phyloP scores from a whole-genome alignment of 2,113 vertebrate genomes.

The Enhydra lutris region DNA sequence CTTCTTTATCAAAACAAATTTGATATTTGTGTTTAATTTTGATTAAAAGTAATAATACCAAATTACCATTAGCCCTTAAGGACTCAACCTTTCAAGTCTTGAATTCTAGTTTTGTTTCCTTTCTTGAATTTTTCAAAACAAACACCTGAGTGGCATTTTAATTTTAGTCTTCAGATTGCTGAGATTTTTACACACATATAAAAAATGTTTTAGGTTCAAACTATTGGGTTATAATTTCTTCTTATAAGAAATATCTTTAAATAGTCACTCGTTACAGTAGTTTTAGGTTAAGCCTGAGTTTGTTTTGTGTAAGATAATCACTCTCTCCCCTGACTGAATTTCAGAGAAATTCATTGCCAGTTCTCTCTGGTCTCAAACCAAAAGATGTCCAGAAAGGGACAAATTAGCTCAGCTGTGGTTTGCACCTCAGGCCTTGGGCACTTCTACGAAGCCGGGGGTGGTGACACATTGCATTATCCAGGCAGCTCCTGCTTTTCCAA shows the following conservation, averaged over 20 bases:
- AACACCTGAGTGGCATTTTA: neutral
- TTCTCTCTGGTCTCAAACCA: neutral
- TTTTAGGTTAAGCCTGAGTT: neutral
- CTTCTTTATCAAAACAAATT: neutral
- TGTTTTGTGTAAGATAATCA: neutral
- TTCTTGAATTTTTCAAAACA: neutral
- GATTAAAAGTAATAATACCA: neutral
- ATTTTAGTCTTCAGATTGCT: neutral
- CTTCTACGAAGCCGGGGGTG: neutral
- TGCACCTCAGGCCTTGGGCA: neutral
- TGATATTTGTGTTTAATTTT: neutral
- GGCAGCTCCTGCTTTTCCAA: neutral
- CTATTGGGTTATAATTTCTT: neutral
- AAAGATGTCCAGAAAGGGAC: neutral
- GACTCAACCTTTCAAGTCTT: neutral
- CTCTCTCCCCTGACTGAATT: neutral
- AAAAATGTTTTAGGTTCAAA: neutral
- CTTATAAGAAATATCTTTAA: neutral
- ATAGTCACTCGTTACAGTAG: neutral
- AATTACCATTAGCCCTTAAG: neutral
- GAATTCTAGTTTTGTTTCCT: neutral
- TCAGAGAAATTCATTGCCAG: neutral
- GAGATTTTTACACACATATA: neutral
- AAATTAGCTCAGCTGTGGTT: neutral
- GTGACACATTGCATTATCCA: neutral